Conservation (phyloP, 1,140 invertebrate genomes). For the Drosophila repleta region DNA sequence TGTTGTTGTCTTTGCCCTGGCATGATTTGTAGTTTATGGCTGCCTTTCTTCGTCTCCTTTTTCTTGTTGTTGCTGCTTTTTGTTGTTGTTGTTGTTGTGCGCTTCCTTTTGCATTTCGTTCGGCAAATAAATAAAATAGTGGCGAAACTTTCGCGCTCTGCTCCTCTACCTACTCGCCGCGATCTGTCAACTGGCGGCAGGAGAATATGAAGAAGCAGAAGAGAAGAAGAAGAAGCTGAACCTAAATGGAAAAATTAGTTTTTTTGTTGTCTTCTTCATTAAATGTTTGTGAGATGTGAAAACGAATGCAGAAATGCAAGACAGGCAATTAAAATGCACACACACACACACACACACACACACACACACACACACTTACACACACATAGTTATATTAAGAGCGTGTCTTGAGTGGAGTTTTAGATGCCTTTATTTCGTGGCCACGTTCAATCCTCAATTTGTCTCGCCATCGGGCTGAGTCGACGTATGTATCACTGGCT, state of each 20-base stretch:
- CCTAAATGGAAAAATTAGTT: constrained; percentile 64
- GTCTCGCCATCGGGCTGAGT: constrained; percentile 14
- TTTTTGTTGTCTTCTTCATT: constrained; percentile 16
- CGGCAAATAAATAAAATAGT: constrained; percentile 75
- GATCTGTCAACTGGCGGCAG: constrained; percentile 32
- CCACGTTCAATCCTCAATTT: constrained; percentile 46
- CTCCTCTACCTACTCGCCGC: constrained; percentile 11
- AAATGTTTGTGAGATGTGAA: constrained; percentile 45
- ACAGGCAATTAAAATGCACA: constrained; percentile 67
- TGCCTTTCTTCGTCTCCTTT: constrained; percentile 58
- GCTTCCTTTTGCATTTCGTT: constrained; percentile 60
- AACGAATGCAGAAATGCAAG: constrained; percentile 56
- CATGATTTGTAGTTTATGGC: constrained; percentile 82
- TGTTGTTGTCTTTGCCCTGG: constrained; percentile 56
- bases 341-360: background rate
- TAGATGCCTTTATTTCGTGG: background rate
- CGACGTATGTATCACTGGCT: background rate
- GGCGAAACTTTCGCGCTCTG: constrained; percentile 47
- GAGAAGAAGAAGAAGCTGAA: background rate
- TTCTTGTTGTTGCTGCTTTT: constrained; percentile 4
- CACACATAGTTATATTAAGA: background rate
- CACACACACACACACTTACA: background rate
- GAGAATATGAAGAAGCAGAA: constrained; percentile 33
- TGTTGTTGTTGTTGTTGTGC: constrained; percentile 16
- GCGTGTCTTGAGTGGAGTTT: constrained; percentile 4